A percentile compares a stretch with the other conserved stretches of the same genome.
Conservation (phyloP, 2,888 invertebrate genomes). For the Perdita meconis region DNA sequence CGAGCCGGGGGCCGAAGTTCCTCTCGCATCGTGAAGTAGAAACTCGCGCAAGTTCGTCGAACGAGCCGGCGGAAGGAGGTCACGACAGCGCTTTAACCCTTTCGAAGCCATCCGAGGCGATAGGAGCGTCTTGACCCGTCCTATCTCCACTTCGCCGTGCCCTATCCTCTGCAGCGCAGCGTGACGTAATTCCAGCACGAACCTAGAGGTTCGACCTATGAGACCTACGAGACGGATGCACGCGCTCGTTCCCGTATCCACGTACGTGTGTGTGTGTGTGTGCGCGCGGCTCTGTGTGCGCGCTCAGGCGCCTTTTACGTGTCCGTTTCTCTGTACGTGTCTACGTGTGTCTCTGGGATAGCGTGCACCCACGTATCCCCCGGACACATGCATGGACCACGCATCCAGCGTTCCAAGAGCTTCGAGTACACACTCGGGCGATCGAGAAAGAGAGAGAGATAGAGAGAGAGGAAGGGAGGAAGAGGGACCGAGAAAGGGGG, state of each 20-base stretch:
- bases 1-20: constrained; percentile 49
- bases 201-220: constrained; percentile 69
- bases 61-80: constrained; percentile 66
- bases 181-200: constrained; percentile 77
- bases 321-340: neutral
- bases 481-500: neutral
- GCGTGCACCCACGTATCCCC: constrained; percentile 50
- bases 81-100: constrained; percentile 76
- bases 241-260: constrained; percentile 37
- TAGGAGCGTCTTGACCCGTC: constrained; percentile 79
- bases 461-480: neutral
- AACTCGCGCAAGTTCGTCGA: constrained; percentile 62
- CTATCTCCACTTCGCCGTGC: constrained; percentile 74
- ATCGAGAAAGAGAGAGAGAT: neutral
- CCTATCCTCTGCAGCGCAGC: constrained; percentile 71
- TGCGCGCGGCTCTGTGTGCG: constrained; percentile 8
- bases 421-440: constrained; percentile 47
- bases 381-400: constrained; percentile 56
- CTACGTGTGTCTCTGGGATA: constrained; percentile 19
- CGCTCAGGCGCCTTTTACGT: constrained; percentile 8
- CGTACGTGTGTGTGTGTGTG: constrained; percentile 10
- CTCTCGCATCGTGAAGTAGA: constrained; percentile 37
- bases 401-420: constrained; percentile 57
- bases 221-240: constrained; percentile 61
- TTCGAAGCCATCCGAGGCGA: constrained; percentile 73